Percentiles rank a stretch among this genome's conserved stretches.
These are phyloP conservation scores for Agonopterix subpropinquella DNA, from an alignment of 2,888 invertebrate genomes.

Conservation along the genomic window DNA sequence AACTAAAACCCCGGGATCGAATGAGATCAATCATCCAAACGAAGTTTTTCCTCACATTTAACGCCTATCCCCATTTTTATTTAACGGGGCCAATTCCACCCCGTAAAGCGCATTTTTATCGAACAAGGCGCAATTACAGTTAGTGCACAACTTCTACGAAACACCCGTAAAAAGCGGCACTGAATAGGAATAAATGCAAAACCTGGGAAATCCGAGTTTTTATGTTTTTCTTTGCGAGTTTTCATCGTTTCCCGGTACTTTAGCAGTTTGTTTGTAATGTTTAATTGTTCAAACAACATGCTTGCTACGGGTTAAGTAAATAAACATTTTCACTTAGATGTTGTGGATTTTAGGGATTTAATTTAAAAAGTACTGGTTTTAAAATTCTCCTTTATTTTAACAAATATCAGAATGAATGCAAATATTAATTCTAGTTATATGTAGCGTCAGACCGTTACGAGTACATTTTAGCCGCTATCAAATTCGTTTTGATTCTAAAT, in stretches of 20 bases:
- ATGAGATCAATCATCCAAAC: conserved; percentile 42
- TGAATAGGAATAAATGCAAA: conserved; percentile 29
- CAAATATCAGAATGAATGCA: too few relatives aligned
- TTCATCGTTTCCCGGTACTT: conserved; percentile 3
- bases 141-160: conserved; percentile 44
- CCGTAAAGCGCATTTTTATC: conserved; percentile 23
- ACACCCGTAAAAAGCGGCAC: conserved; percentile 30
- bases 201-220: conserved; percentile 20
- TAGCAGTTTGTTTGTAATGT: conserved; percentile 3
- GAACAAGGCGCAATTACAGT: conserved; percentile 44
- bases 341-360: too few relatives aligned
- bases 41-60: conserved; percentile 6
- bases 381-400: too few relatives aligned
- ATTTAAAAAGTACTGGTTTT: too few relatives aligned
- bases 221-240: conserved; percentile 11
- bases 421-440: too few relatives aligned
- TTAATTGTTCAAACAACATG: conserved; percentile 3
- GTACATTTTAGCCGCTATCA: too few relatives aligned
- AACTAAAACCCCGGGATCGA: conserved; percentile 28
- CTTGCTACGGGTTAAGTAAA: background rate
- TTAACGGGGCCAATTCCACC: conserved; percentile 32
- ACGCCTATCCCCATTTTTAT: conserved; percentile 15
- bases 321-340: too few relatives aligned
- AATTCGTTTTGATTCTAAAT: too few relatives aligned
- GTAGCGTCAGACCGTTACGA: too few relatives aligned